Evolutionary conservation across 2,113 vertebrate genomes (phyloP).

Genomic region (Sinocyclocheilus anophthalmus): DNA sequence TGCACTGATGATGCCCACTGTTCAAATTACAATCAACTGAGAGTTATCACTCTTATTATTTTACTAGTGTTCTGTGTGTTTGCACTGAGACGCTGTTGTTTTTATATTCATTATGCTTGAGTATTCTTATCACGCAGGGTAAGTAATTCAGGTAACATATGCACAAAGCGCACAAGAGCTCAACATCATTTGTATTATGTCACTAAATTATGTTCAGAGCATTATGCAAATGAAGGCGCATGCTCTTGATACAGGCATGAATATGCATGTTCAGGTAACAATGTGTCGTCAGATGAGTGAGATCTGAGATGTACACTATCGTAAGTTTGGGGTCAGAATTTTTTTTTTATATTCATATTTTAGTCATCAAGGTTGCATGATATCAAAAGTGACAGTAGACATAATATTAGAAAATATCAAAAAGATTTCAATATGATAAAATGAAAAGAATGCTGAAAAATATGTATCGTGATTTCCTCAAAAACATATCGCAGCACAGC

Average conservation of each 20-base stretch:
- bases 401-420: background rate
- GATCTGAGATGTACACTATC: background rate
- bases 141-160: constrained; percentile 3
- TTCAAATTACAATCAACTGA: background rate
- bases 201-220: constrained; percentile 35
- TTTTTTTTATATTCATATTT: background rate
- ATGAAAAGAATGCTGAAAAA: background rate
- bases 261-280: constrained; percentile 28
- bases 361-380: background rate
- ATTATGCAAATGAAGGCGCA: constrained; percentile 30
- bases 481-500: background rate
- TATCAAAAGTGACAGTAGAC: background rate
- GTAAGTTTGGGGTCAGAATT: background rate
- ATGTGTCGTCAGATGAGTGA: constrained; percentile 18
- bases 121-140: background rate
- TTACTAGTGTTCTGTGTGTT: background rate
- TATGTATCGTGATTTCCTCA: background rate
- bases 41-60: background rate
- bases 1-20: background rate
- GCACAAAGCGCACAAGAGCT: background rate
- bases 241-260: constrained; percentile 25
- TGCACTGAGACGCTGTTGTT: background rate
- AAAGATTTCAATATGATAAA: too few species aligned
- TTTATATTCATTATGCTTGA: constrained; percentile 27
- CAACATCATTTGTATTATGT: constrained; percentile 25